Percentiles rank a stretch among this genome's conserved stretches.
phyloP scores from a whole-genome alignment of 2,888 invertebrate genomes.

The Serripes groenlandicus region DNA sequence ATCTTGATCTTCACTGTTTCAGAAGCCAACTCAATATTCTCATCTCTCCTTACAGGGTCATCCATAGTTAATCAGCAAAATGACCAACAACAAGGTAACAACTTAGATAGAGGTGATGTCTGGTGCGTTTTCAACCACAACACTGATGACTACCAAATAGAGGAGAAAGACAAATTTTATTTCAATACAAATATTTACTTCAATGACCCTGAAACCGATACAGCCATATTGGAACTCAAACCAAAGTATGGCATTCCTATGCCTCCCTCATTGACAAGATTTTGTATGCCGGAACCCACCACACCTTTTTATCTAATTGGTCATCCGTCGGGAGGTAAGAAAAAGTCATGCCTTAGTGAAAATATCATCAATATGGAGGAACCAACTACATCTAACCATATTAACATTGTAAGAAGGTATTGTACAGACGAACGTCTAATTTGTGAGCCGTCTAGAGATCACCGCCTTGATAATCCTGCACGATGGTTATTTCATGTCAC shows the following conservation, averaged over 20 bases:
- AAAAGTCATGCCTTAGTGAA: slow-evolving; percentile 24
- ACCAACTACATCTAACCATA: not conserved
- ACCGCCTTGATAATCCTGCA: slow-evolving; percentile 21
- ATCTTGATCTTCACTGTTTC: too few relatives aligned
- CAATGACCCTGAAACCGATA: slow-evolving; percentile 39
- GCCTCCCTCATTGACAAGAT: slow-evolving; percentile 44
- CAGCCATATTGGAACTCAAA: slow-evolving; percentile 50
- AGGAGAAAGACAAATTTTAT: not conserved
- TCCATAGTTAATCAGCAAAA: too few relatives aligned
- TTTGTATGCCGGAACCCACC: slow-evolving; percentile 22
- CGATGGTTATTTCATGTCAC: slow-evolving; percentile 51
- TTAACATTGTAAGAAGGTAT: slow-evolving; percentile 35
- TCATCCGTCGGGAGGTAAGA: slow-evolving; percentile 34
- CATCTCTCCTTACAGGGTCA: too few relatives aligned
- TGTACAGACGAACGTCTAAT: slow-evolving; percentile 16
- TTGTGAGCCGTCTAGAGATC: slow-evolving; percentile 15
- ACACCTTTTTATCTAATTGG: slow-evolving; percentile 47
- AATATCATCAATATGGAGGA: slow-evolving; percentile 4
- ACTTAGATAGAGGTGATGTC: too few relatives aligned
- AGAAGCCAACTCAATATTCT: too few relatives aligned
- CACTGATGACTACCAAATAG: not conserved
- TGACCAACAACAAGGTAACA: too few relatives aligned
- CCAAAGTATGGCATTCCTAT: not conserved
- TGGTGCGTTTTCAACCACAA: slow-evolving; percentile 12
- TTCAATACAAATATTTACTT: slow-evolving; percentile 36